These are phyloP conservation scores for Cydia strobilella DNA, from an alignment of 1,140 invertebrate species.

Conservation along the genomic window DNA sequence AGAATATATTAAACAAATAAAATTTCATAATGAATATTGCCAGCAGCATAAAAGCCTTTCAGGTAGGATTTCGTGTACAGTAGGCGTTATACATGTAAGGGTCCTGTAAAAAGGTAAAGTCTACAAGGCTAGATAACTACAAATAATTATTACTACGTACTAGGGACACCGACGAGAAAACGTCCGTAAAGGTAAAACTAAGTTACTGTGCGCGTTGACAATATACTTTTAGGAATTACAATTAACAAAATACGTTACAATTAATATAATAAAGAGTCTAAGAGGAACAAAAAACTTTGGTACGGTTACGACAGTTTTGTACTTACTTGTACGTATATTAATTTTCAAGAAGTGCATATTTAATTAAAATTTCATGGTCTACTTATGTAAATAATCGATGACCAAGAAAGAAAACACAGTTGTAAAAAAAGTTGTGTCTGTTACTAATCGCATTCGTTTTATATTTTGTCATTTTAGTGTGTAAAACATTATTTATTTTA, in stretches of 20 bases:
- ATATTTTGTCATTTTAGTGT: no score
- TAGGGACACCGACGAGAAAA: slow-evolving; percentile 48
- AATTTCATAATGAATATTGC: no score
- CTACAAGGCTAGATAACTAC: slow-evolving; percentile 38
- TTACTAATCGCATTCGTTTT: no score
- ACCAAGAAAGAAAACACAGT: no score
- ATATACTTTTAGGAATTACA: slow-evolving; percentile 61
- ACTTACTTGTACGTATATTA: slow-evolving; percentile 32
- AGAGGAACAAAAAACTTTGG: neutral
- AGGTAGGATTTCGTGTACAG: neutral
- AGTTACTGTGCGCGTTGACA: slow-evolving; percentile 73
- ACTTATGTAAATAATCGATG: no score
- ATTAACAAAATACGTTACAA: slow-evolving; percentile 37
- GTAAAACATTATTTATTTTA: no score
- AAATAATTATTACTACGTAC: slow-evolving; percentile 23
- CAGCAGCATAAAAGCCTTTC: neutral
- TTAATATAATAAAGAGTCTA: slow-evolving; percentile 24
- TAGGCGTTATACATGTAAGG: neutral
- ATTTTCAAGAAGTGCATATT: no score
- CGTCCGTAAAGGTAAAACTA: slow-evolving; percentile 46
- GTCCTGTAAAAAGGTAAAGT: slow-evolving; percentile 43
- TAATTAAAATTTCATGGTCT: no score
- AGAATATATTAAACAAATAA: no score
- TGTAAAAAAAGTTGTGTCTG: no score
- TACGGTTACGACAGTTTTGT: slow-evolving; percentile 13